phyloP scores from a whole-genome alignment of 2,888 invertebrate species.

The Pogonocherus hispidulus region DNA sequence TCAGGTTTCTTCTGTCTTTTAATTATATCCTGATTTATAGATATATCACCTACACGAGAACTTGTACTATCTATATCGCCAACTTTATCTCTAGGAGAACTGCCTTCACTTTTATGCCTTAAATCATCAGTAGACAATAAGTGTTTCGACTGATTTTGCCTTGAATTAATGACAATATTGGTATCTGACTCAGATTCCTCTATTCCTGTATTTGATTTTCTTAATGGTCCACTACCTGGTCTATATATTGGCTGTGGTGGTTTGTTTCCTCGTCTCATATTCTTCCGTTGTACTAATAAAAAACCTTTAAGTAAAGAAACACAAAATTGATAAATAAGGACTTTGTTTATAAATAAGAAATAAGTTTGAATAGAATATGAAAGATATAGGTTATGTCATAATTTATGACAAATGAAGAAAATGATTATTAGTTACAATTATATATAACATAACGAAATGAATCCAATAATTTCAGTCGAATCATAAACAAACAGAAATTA shows the following conservation, averaged over 20 bases:
- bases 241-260: conserved; percentile 81
- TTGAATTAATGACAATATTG: conserved; percentile 56
- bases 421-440: neutral
- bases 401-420: conserved; percentile 23
- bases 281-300: conserved; percentile 51
- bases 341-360: conserved; percentile 60
- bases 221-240: conserved; percentile 83
- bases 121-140: conserved; percentile 45
- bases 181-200: conserved; percentile 72
- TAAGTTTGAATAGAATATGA: conserved; percentile 39
- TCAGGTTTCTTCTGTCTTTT: conserved; percentile 70
- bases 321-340: conserved; percentile 33
- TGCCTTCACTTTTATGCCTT: conserved; percentile 56
- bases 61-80: conserved; percentile 54
- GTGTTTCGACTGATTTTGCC: conserved; percentile 51
- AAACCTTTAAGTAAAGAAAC: conserved; percentile 45
- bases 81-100: conserved; percentile 58
- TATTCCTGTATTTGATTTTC: conserved; percentile 75
- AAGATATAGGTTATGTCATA: conserved; percentile 54
- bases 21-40: conserved; percentile 41
- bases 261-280: conserved; percentile 73
- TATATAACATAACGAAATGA: neutral
- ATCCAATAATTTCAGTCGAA: neutral
- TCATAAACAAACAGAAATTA: neutral
- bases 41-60: conserved; percentile 53